Percentiles rank a stretch among this genome's conserved stretches.
Evolutionary conservation across 2,797 vertebrate genomes (phyloP).

Genomic region (Clangula hyemalis): DNA sequence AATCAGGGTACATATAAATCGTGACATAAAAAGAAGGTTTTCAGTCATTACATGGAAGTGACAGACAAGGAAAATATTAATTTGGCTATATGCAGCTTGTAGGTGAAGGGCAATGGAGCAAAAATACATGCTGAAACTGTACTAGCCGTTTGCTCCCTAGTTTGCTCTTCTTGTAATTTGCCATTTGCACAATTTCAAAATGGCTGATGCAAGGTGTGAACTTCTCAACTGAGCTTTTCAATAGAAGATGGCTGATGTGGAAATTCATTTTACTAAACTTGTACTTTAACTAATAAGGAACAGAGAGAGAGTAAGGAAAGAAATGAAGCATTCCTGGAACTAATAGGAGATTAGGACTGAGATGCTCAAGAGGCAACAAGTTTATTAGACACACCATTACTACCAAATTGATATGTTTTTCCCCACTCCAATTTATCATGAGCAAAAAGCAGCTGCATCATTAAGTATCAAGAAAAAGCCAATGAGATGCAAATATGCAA

Average conservation of each 20-base stretch:
- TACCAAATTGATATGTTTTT: neutral
- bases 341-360: neutral
- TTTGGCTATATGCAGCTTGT: neutral
- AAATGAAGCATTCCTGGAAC: slow-evolving; percentile 11
- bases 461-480: slow-evolving; percentile 5
- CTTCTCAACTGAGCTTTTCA: neutral
- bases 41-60: neutral
- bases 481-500: slow-evolving; percentile 44
- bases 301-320: neutral
- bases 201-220: neutral
- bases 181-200: neutral
- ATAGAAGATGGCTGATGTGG: neutral
- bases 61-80: neutral
- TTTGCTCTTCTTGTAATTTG: neutral
- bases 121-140: neutral
- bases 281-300: neutral
- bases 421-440: neutral
- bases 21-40: neutral
- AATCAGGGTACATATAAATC: neutral
- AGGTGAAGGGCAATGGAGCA: neutral
- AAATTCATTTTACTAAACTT: neutral
- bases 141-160: neutral
- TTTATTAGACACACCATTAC: neutral
- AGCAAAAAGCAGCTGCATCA: slow-evolving; percentile 17
- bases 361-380: neutral